Evolutionary conservation across 2,888 invertebrate genomes (phyloP).

Genomic region (Microchrysa polita): DNA sequence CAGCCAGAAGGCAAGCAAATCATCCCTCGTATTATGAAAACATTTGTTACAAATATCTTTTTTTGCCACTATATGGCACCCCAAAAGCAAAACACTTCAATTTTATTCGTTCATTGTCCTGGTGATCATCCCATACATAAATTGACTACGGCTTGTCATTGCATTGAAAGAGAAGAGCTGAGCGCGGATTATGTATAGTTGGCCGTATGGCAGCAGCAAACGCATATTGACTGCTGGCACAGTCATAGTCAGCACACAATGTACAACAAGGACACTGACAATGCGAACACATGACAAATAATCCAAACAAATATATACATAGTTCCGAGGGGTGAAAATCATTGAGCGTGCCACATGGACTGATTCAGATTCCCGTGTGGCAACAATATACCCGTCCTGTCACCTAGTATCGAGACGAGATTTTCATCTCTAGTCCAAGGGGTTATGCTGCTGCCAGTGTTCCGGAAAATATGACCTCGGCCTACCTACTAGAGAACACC

Average conservation of each 20-base stretch:
- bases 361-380: slow-evolving; percentile 32
- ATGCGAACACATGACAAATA: slow-evolving; percentile 46
- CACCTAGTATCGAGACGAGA: not conserved
- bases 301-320: slow-evolving; percentile 45
- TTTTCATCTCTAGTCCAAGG: not conserved
- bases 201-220: slow-evolving; percentile 43
- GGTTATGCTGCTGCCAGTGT: slow-evolving; percentile 9
- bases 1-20: slow-evolving; percentile 13
- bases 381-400: slow-evolving; percentile 1
- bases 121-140: slow-evolving; percentile 10
- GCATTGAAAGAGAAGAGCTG: slow-evolving; percentile 2
- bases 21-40: slow-evolving; percentile 15
- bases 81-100: slow-evolving; percentile 25
- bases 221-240: slow-evolving; percentile 21
- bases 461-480: not conserved
- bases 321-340: slow-evolving; percentile 39
- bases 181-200: slow-evolving; percentile 38
- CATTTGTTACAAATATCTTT: slow-evolving; percentile 32
- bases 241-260: slow-evolving; percentile 2
- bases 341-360: slow-evolving; percentile 43
- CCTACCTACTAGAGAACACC: too few species aligned
- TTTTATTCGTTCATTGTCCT: not conserved
- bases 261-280: slow-evolving; percentile 19
- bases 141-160: slow-evolving; percentile 26
- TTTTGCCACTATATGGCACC: slow-evolving; percentile 25